Evolutionary conservation across 2,888 invertebrate species (phyloP).

Genomic region (Nesidiocoris tenuis): DNA sequence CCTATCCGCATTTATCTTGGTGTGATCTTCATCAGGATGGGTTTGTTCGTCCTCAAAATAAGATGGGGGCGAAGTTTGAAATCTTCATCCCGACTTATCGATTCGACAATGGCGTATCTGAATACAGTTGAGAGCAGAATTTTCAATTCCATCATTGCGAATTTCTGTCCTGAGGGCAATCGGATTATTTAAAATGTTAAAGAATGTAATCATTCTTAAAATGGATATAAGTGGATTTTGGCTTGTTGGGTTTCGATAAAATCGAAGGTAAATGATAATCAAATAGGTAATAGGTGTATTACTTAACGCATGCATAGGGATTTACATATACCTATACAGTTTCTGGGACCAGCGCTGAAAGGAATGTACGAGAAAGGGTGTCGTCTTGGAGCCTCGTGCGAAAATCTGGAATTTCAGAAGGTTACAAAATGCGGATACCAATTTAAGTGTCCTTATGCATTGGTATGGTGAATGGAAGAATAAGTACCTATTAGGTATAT

Average conservation of each 20-base stretch:
- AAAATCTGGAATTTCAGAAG: constrained; percentile 21
- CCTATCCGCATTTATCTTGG: constrained; percentile 8
- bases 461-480: too few relatives aligned
- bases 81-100: constrained; percentile 42
- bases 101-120: constrained; percentile 47
- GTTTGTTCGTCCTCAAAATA: constrained; percentile 28
- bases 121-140: constrained; percentile 50
- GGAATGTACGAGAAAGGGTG: constrained; percentile 45
- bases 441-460: too few relatives aligned
- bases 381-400: constrained; percentile 13
- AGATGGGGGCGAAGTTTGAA: constrained; percentile 31
- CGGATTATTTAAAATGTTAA: too few relatives aligned
- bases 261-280: too few relatives aligned
- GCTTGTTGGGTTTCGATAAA: too few relatives aligned
- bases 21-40: constrained; percentile 19
- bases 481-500: too few relatives aligned
- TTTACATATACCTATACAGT: constrained; percentile 38
- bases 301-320: too few relatives aligned
- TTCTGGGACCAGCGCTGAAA: constrained; percentile 34
- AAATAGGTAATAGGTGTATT: too few relatives aligned
- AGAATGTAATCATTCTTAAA: too few relatives aligned
- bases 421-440: too few relatives aligned
- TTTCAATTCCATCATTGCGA: constrained; percentile 52
- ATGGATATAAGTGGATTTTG: too few relatives aligned
- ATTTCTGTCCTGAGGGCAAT: constrained; percentile 53